Base-by-base conservation (phyloP, 2,113 vertebrate genomes). In the Panthera uncia region DNA sequence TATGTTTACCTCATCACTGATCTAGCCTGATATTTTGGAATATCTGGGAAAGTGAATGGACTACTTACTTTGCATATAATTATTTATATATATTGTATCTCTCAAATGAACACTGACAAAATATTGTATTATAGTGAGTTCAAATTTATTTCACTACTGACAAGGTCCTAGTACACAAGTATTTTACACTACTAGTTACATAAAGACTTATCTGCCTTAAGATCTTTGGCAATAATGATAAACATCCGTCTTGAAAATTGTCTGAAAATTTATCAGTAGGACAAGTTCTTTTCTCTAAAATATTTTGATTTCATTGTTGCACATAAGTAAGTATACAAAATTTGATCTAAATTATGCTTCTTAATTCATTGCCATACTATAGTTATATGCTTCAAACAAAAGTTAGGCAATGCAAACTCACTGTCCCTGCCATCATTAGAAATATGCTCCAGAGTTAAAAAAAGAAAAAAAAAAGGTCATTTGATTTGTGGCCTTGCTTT, bases 341-440 rank as follows among this genome's bases (percentile, higher is more conserved):
- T 94, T 36, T 27, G 66, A 89, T 55, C 12, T 12, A 52, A 91
- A 88, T 86, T 86, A 16, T 57, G 27, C 68, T 94, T 10, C 13
- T 83, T n/a, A 48, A 65, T 29, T 18, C 4, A 50, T 31, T 21
- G 50, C 2, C 29, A 76, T 3, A 19, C 57, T 61, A 71, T 69
- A 76, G 9, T 65, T 55, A 48, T 18, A 63, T n/a, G 4, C 61
- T 87, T 86, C 84, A 97, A 93, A 89, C 76, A 78, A 55, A 94
- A 78, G 41, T 57, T 92, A 84, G 85, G 14, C 29, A 89, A 68
- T 23, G 0, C 8, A 63, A 86, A 78, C 25, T 81, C 73, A 92
- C 7, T 74, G 19, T 18, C n/a, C 31, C 13, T 78, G 23, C 19
- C 11, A 45, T 91, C 69, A 57, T 84, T 45, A 45, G 9, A 90